Conservation (phyloP, 2,797 vertebrate genomes). For the Rallus crepitans region DNA sequence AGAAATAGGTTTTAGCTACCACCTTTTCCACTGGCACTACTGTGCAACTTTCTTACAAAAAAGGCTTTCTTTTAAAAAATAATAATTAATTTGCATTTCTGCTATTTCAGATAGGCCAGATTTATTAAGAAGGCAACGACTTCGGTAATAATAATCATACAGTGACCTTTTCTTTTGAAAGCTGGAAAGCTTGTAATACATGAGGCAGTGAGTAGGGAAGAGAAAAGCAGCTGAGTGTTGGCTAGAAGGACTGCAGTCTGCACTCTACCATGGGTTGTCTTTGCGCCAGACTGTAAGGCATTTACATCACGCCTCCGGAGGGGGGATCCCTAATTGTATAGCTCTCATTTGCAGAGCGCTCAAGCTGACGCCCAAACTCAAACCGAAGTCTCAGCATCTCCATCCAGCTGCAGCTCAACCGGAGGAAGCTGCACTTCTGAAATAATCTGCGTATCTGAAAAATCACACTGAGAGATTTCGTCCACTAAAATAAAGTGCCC, state of each 20-base stretch:
- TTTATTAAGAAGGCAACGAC: neutral
- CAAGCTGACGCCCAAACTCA: neutral
- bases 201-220: neutral
- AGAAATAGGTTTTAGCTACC: neutral
- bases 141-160: neutral
- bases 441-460: neutral
- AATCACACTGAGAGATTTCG: neutral
- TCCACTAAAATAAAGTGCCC: neutral
- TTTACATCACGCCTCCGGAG: neutral
- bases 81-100: neutral
- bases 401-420: neutral
- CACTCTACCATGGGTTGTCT: neutral
- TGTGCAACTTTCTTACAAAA: neutral
- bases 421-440: neutral
- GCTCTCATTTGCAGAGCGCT: neutral
- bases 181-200: neutral
- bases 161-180: constrained; percentile 50
- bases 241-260: neutral
- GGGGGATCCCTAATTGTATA: neutral
- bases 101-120: neutral
- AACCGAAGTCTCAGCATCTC: neutral
- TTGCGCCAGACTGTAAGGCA: neutral
- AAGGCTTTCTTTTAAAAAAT: neutral
- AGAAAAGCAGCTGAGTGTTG: neutral
- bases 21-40: neutral